Evolutionary conservation across 2,113 vertebrate species (phyloP).

Genomic region (Bungarus multicinctus): DNA sequence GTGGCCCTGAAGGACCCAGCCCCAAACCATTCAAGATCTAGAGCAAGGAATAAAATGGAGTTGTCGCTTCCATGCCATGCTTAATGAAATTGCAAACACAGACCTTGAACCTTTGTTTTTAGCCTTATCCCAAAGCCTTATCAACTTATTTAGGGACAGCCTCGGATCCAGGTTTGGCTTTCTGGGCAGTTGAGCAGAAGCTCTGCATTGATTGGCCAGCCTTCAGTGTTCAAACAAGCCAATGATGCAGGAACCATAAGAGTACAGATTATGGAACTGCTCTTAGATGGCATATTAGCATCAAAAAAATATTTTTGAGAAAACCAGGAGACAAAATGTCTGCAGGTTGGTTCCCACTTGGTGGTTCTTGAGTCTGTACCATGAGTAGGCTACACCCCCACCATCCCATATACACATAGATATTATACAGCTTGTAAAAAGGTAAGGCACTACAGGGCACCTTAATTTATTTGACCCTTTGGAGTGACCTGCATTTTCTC

Average conservation of each 20-base stretch:
- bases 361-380: background rate
- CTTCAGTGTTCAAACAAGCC: background rate
- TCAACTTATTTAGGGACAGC: background rate
- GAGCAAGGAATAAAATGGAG: slow-evolving; percentile 13
- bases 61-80: background rate
- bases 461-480: background rate
- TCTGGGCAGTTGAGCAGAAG: background rate
- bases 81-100: background rate
- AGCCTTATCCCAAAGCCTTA: background rate
- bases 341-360: background rate
- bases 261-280: background rate
- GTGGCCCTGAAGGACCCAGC: slow-evolving; percentile 73
- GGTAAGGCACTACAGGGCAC: background rate
- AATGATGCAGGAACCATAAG: background rate
- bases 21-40: slow-evolving; percentile 82
- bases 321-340: background rate
- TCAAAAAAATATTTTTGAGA: background rate
- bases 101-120: background rate
- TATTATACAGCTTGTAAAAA: background rate
- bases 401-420: background rate
- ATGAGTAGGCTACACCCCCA: background rate
- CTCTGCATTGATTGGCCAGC: background rate
- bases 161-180: background rate
- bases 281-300: background rate
- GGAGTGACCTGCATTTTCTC: background rate